Evolutionary conservation across 2,888 invertebrate genomes (phyloP), one percentile per base, ranked within the genome.

Genomic region (Oxystoma pomonae): DNA sequence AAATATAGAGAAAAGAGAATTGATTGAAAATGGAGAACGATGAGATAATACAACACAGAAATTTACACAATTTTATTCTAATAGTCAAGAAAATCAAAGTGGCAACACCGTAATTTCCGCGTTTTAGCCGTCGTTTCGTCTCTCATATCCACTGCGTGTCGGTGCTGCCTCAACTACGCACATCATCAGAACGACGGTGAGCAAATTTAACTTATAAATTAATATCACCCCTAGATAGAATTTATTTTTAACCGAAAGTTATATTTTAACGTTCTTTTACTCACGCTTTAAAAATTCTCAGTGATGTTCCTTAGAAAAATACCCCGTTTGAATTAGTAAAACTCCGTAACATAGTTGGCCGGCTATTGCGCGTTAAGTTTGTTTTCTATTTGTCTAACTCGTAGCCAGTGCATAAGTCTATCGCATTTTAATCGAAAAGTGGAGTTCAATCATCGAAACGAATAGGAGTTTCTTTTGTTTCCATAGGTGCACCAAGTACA

Each of bases 91-190:
- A n/a, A n/a, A n/a, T 35, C 3, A 12, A 35, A 35, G 55, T 53
- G 67, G 57, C 67, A 67, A 65, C 65, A 19, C 57, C 17, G 67
- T 57, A 57, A 3, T 61, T 52, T 60, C n/a, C 61, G 60, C 58
- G 59, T 60, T 58, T 59, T 65, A 57, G 67, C 61, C 64, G 66
- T 65, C 67, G 65, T 62, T 67, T 61, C 62, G 65, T 65, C 67
- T 69, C 70, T 66, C 55, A 55, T 12, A 57, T 58, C 71, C 69
- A 73, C 71, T 71, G 71, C 73, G 71, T 71, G 70, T 69, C 68
- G 65, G 69, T 70, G 70, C 69, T 68, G 73, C 67, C 67, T 66
- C 68, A 72, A 74, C 72, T 74, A 74, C 74, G 74, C 74, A 74
- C 70, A 74, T 74, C 59, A 70, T 69, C 66, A 66, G 66, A 65